phyloP scores from a whole-genome alignment of 2,113 vertebrate genomes.

The Bubo blakistoni region DNA sequence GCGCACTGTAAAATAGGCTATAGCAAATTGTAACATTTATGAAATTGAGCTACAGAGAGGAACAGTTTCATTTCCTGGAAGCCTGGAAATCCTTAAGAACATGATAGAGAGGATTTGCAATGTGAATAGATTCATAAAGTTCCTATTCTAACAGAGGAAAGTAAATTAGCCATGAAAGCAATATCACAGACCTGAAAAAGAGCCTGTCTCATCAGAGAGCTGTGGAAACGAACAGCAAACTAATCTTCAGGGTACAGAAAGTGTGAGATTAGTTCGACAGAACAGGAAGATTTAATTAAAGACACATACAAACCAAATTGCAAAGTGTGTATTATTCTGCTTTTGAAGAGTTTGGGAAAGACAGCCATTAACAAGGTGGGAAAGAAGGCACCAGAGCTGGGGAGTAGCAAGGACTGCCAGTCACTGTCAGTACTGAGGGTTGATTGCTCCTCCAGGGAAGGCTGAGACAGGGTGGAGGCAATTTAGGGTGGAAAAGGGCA shows the following conservation, averaged over 20 bases:
- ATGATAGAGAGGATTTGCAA: not conserved
- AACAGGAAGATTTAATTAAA: slow-evolving; percentile 51
- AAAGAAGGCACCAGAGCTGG: not conserved
- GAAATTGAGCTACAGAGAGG: not conserved
- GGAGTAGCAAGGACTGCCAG: not conserved
- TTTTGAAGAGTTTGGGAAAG: not conserved
- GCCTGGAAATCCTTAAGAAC: not conserved
- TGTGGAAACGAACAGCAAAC: not conserved
- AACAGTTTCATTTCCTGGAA: not conserved
- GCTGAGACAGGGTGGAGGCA: not conserved
- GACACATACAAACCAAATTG: not conserved
- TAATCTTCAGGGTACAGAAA: not conserved
- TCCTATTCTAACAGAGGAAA: not conserved
- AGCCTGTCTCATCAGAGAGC: not conserved
- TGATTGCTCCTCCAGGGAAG: not conserved
- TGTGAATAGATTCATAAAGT: not conserved
- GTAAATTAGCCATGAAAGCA: slow-evolving; percentile 43
- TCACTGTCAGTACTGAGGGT: not conserved
- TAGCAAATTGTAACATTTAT: not conserved
- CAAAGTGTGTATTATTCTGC: not conserved
- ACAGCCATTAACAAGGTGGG: not conserved
- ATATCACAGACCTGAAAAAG: slow-evolving; percentile 19
- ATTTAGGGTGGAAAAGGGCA: not conserved
- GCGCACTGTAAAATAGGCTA: not conserved
- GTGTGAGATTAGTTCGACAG: slow-evolving; percentile 3